phyloP scores from a whole-genome alignment of 1,140 invertebrate species.

The Penaeus chinensis region DNA sequence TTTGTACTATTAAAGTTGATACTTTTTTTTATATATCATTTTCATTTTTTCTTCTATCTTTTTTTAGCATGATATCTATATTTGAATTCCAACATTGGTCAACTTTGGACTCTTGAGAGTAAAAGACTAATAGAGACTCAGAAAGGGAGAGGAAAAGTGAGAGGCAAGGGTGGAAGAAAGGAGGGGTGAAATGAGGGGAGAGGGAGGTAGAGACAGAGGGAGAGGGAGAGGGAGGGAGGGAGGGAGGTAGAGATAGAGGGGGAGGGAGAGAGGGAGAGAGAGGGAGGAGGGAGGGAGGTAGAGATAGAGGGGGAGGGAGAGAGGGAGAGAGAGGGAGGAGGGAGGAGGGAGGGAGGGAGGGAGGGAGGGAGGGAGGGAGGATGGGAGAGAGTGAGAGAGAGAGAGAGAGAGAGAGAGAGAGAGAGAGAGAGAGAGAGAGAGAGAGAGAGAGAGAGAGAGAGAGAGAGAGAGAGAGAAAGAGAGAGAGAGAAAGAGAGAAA shows the following conservation, averaged over 20 bases:
- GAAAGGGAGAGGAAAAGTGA: background rate
- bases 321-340: no score
- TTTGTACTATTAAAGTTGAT: no score
- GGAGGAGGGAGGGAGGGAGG: background rate
- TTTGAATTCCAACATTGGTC: background rate
- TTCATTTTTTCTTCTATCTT: no score
- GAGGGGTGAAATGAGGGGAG: background rate
- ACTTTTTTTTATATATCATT: no score
- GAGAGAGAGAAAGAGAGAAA: no score
- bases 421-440: background rate
- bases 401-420: background rate
- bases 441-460: background rate
- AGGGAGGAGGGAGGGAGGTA: background rate
- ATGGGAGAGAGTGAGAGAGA: background rate
- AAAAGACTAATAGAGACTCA: slow-evolving; percentile 1
- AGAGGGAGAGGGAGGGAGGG: no score
- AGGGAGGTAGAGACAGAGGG: background rate
- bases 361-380: background rate
- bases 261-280: no score
- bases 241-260: background rate
- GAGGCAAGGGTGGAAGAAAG: no score
- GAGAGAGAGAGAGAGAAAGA: background rate
- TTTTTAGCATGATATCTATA: background rate
- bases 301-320: background rate
- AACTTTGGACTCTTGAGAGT: no score